Base-by-base conservation (phyloP, 2,797 vertebrate species). In the Podarcis siculus region DNA sequence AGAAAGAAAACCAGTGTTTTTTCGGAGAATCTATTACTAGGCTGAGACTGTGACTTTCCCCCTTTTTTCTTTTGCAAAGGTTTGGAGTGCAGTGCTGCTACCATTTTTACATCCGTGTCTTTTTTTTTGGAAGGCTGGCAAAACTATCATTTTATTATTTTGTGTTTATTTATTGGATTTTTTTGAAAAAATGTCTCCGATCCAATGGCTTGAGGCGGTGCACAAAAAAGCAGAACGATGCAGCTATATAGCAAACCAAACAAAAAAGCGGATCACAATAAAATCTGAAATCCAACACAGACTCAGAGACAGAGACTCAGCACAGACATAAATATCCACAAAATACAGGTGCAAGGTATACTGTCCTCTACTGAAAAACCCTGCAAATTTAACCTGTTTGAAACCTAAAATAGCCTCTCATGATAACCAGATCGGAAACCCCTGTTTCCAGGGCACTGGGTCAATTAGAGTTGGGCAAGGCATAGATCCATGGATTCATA, bases 21-120 rank as follows among this genome's bases (percentile, higher is more conserved):
- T 17, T 15, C 45, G 89, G 19, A 82, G 3, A 90, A 82, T n/a
- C 3, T 87, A 0, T 77, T 88, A 61, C 1, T 27, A 78, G 17
- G 77, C 4, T 0, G 0, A 27, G 90, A 78, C 73, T 83, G 73
- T 81, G 82, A 79, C 45, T 79, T 5, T 17, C 15, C 5, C 75
- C 19, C 39, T 4, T 58, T 21, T 6, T 67, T 12, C 27, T 73
- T 58, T 84, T 78, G 72, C 87, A 78, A 75, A 66, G 82, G 8
- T 75, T 87, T 17, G 1, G 66, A 76, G 42, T 5, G 1, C 9
- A 61, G 92, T 49, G 90, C 91, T 86, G 35, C 75, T 86, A 64
- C 42, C 86, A 83, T 88, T 82, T 72, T 86, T 89, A 75, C 89
- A 21, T 72, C 87, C 75, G 6, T 6, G 0, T 27, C 67, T 80